phyloP scores from a whole-genome alignment of 64 coral and sea anemone genomes.

The Pocillopora verrucosa region DNA sequence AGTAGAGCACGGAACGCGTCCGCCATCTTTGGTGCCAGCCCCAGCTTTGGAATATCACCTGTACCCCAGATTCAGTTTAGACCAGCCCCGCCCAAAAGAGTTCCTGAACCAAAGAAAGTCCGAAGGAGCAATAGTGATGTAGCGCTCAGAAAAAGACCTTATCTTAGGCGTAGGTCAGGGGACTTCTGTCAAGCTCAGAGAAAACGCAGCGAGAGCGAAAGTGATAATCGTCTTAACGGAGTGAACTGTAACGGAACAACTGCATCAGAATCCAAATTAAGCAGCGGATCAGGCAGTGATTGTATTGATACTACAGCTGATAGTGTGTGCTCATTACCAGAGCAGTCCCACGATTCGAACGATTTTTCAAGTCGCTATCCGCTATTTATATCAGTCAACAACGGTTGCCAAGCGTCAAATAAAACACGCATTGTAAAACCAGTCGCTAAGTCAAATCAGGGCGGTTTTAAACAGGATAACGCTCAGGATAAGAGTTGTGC shows the following conservation, averaged over 20 bases:
- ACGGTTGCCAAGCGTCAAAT: not conserved
- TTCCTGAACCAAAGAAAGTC: slow-evolving; percentile 25
- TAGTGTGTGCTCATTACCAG: not conserved
- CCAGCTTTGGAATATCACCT: slow-evolving; percentile 45
- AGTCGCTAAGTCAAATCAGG: slow-evolving; percentile 21
- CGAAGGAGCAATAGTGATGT: slow-evolving; percentile 63
- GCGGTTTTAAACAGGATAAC: not conserved
- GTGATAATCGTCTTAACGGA: slow-evolving; percentile 9
- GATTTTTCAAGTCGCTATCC: slow-evolving; percentile 43
- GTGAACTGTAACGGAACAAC: slow-evolving; percentile 27
- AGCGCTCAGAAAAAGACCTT: slow-evolving; percentile 41
- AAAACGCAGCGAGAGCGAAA: slow-evolving; percentile 32
- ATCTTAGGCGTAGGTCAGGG: slow-evolving; percentile 43
- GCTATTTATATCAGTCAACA: slow-evolving; percentile 54
- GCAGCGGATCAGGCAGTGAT: not conserved
- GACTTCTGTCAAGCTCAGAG: slow-evolving; percentile 32
- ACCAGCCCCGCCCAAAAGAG: slow-evolving; percentile 30
- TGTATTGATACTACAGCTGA: not conserved
- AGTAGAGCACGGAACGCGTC: slow-evolving; percentile 46
- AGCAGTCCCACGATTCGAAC: slow-evolving; percentile 8
- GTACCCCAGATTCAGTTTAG: slow-evolving; percentile 9
- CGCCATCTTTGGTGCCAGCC: slow-evolving; percentile 64
- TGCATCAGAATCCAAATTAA: not conserved
- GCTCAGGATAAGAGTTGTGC: slow-evolving; percentile 1
- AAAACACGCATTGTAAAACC: slow-evolving; percentile 50